Evolutionary conservation across 2,113 vertebrate species (phyloP).

Genomic region (Rhombomys opimus): DNA sequence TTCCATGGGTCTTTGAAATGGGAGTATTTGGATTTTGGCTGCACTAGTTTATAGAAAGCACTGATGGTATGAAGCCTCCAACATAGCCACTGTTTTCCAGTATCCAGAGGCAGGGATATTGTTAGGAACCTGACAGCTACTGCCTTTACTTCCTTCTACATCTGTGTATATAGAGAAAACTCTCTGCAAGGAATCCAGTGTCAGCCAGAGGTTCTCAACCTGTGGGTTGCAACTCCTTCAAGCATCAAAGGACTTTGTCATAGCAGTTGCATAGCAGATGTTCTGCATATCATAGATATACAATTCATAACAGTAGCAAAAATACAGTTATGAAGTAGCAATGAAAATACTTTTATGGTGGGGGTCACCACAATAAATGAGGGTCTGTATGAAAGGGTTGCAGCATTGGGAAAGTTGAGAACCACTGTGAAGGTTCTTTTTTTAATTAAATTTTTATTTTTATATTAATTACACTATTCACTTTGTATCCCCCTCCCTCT

Average conservation of each 20-base stretch:
- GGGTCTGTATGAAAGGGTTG: neutral
- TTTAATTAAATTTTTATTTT: too few species aligned
- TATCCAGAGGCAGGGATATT: neutral
- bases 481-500: too few species aligned
- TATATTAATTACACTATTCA: too few species aligned
- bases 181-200: neutral
- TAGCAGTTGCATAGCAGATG: neutral
- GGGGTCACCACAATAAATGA: neutral
- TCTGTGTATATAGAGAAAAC: neutral
- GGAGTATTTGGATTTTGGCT: neutral
- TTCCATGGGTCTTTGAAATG: conserved; percentile 4
- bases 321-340: neutral
- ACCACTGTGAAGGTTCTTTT: neutral
- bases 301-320: neutral
- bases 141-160: neutral
- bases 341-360: neutral
- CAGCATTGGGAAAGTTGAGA: neutral
- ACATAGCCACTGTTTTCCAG: neutral
- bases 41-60: neutral
- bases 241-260: neutral
- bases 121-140: neutral
- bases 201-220: neutral
- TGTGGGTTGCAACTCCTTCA: too few species aligned
- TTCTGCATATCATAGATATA: neutral
- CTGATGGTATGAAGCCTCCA: neutral